phyloP scores from a whole-genome alignment of 2,113 vertebrate species.

The Pycnonotus jocosus region DNA sequence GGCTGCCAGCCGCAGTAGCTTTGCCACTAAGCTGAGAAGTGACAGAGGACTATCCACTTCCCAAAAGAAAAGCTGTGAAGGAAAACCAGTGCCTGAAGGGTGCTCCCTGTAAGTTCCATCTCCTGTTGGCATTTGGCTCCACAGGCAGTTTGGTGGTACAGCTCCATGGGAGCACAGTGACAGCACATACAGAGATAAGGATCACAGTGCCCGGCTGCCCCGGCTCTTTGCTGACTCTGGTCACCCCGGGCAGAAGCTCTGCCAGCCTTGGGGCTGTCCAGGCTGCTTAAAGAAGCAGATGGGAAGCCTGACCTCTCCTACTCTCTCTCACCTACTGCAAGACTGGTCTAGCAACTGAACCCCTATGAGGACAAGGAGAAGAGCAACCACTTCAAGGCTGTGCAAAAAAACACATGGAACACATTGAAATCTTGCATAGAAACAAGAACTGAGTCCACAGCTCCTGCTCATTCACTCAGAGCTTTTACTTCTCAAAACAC shows the following conservation, averaged over 20 bases:
- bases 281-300: neutral
- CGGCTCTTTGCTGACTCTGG: neutral
- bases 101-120: neutral
- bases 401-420: neutral
- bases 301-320: neutral
- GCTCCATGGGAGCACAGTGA: rapidly evolving
- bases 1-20: neutral
- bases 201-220: neutral
- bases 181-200: rapidly evolving
- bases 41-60: neutral
- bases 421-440: neutral
- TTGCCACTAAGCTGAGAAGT: neutral
- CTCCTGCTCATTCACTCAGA: neutral
- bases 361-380: neutral
- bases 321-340: neutral
- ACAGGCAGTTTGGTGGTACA: neutral
- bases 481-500: neutral
- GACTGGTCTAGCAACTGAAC: neutral
- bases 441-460: neutral
- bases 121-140: neutral
- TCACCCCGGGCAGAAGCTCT: neutral
- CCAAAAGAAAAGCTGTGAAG: neutral
- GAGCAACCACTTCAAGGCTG: neutral
- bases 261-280: neutral
- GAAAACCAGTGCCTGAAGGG: neutral